Conservation (phyloP, 2,888 invertebrate species). For the Sesamia inferens region DNA sequence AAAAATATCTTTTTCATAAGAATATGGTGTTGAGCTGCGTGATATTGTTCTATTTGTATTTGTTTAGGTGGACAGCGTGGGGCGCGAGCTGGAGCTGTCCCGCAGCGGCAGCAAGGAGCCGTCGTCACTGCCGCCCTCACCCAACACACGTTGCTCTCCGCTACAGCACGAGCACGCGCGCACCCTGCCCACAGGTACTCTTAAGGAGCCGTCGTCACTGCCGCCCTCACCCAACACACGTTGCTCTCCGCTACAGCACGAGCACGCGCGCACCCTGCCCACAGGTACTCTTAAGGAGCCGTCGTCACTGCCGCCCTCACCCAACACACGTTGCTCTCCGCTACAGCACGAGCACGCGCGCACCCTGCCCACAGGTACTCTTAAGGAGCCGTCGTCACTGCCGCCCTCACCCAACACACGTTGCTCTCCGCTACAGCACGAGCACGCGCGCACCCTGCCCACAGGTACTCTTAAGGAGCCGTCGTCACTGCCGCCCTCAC, state of each 20-base stretch:
- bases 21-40: background rate
- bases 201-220: conserved; percentile 85
- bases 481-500: too few relatives aligned
- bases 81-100: conserved; percentile 62
- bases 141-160: conserved; percentile 86
- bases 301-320: conserved; percentile 91
- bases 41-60: background rate
- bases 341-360: conserved; percentile 75
- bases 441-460: too few relatives aligned
- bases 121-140: conserved; percentile 91
- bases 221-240: conserved; percentile 91
- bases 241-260: conserved; percentile 72
- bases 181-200: conserved; percentile 70
- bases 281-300: conserved; percentile 69
- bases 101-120: conserved; percentile 72
- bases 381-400: conserved; percentile 85
- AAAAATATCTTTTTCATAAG: background rate
- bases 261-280: conserved; percentile 77
- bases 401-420: conserved; percentile 91
- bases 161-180: conserved; percentile 75
- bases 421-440: conserved; percentile 71
- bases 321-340: conserved; percentile 86
- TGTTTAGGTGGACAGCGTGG: conserved; percentile 76
- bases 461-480: too few relatives aligned
- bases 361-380: conserved; percentile 70